A percentile compares a stretch with the other conserved stretches of the same genome.
These are phyloP conservation scores for Trileptium ribeirensis DNA, from an alignment of 2,888 invertebrate genomes.

Conservation along the genomic window DNA sequence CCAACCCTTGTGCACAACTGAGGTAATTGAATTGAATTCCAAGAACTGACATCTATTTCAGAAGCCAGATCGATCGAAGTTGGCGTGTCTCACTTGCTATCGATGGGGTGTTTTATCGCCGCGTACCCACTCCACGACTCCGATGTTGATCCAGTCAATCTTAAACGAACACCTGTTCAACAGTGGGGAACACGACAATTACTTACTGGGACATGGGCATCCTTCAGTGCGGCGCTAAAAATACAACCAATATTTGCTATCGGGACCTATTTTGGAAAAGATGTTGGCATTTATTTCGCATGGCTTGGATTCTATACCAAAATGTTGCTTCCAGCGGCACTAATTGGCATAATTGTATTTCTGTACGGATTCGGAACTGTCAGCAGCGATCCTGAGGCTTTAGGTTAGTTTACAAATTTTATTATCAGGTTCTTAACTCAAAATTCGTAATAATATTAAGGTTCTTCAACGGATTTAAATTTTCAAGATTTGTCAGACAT, in stretches of 20 bases:
- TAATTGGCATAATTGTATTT: background rate
- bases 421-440: too few species aligned
- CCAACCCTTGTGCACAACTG: too few species aligned
- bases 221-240: background rate
- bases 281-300: background rate
- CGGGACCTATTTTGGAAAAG: background rate
- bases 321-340: background rate
- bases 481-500: too few species aligned
- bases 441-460: too few species aligned
- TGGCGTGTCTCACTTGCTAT: background rate
- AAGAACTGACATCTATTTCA: too few species aligned
- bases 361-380: background rate
- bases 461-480: too few species aligned
- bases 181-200: background rate
- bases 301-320: background rate
- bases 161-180: background rate
- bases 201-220: background rate
- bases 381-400: too few species aligned
- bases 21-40: too few species aligned
- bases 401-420: too few species aligned
- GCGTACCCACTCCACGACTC: background rate
- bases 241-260: background rate
- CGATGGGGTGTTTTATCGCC: background rate
- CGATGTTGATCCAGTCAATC: background rate
- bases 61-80: background rate